These are phyloP conservation scores for Orchesella flavescens DNA, from an alignment of 2,888 invertebrate species.

Conservation along the genomic window DNA sequence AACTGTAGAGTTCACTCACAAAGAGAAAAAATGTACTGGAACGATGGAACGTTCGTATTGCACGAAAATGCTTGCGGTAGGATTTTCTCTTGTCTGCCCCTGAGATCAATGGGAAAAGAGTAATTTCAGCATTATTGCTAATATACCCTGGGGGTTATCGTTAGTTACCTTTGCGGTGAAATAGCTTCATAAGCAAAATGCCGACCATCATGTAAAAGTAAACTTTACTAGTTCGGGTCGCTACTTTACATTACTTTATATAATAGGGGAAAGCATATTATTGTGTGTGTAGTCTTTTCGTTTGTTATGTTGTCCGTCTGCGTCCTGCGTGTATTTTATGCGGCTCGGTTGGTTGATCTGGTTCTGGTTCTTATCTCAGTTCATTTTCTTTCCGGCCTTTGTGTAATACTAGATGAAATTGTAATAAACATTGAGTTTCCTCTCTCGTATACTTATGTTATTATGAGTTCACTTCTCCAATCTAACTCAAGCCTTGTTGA, in stretches of 20 bases:
- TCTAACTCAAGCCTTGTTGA: neutral
- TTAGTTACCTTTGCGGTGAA: slow-evolving; percentile 54
- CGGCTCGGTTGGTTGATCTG: slow-evolving; percentile 17
- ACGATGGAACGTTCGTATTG: neutral
- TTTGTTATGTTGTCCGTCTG: neutral
- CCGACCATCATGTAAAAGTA: slow-evolving; percentile 20
- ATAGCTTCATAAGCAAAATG: slow-evolving; percentile 43
- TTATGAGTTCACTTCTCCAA: neutral
- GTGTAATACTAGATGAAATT: slow-evolving; percentile 36
- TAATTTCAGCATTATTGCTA: slow-evolving; percentile 64
- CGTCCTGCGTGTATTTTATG: slow-evolving; percentile 5
- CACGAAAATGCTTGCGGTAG: slow-evolving; percentile 36
- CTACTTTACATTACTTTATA: neutral
- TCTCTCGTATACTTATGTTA: slow-evolving; percentile 13
- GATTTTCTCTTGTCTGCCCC: slow-evolving; percentile 47
- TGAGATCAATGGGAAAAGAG: slow-evolving; percentile 59
- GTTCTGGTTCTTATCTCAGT: slow-evolving; percentile 49
- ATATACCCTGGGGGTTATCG: slow-evolving; percentile 60
- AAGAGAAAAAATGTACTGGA: neutral
- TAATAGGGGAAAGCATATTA: too few species aligned
- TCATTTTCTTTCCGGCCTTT: slow-evolving; percentile 28
- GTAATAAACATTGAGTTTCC: slow-evolving; percentile 40
- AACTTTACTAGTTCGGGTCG: neutral
- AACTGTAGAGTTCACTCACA: neutral
- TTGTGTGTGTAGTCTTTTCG: neutral